These are phyloP conservation scores for Valencia hispanica DNA, from an alignment of 2,797 vertebrate genomes.

Conservation along the genomic window DNA sequence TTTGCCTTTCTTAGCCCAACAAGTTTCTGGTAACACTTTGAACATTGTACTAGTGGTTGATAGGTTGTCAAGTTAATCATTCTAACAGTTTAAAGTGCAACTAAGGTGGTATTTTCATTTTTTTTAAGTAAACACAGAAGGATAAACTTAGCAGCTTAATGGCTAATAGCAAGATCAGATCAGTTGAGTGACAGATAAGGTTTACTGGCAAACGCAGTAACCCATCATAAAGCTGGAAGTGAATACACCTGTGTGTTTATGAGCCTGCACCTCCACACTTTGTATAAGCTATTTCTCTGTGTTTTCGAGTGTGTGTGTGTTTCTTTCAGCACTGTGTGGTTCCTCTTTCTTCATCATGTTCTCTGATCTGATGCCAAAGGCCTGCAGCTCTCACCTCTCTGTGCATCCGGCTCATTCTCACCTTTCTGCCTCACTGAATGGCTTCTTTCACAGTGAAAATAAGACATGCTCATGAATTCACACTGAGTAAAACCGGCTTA, in stretches of 20 bases:
- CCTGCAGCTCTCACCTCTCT: slow-evolving; percentile 37
- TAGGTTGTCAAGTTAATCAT: neutral
- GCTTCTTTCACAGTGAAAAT: slow-evolving; percentile 16
- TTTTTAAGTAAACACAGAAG: too few species aligned
- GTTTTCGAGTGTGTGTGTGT: slow-evolving; percentile 4
- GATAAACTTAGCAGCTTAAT: neutral
- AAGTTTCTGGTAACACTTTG: neutral
- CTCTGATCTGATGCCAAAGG: slow-evolving; percentile 60
- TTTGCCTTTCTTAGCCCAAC: neutral
- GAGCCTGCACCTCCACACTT: neutral
- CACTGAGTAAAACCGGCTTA: neutral
- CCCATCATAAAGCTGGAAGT: neutral
- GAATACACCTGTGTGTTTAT: slow-evolving; percentile 22
- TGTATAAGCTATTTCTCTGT: neutral
- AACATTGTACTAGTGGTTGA: neutral
- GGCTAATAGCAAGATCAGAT: too few species aligned
- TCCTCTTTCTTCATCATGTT: slow-evolving; percentile 40
- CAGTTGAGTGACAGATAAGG: slow-evolving; percentile 2
- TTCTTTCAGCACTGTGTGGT: slow-evolving; percentile 16
- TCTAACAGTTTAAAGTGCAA: neutral
- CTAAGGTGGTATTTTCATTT: too few species aligned
- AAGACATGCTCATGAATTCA: neutral
- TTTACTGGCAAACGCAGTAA: slow-evolving; percentile 18
- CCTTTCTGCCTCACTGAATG: slow-evolving; percentile 42
- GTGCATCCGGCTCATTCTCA: slow-evolving; percentile 43